A percentile compares a stretch with the other conserved stretches of the same genome.
Conservation (phyloP, 2,888 invertebrate genomes). For the Drosophila peninsularis region DNA sequence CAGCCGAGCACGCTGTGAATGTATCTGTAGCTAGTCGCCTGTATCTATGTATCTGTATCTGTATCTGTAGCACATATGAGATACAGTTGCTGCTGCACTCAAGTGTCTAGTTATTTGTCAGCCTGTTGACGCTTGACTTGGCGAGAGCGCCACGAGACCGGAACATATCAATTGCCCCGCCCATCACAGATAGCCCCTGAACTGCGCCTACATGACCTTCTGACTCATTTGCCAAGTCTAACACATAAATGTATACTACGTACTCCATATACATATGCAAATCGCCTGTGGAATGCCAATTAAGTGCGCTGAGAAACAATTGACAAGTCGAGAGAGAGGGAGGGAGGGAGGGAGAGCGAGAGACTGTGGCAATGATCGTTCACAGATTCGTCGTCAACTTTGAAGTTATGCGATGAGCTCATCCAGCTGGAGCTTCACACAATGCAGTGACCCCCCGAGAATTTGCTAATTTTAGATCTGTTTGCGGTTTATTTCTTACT, state of each 20-base stretch:
- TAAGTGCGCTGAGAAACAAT: slow-evolving; percentile 46
- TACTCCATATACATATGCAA: slow-evolving; percentile 41
- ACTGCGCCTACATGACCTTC: slow-evolving; percentile 50
- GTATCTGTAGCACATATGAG: slow-evolving; percentile 26
- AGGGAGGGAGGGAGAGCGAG: slow-evolving; percentile 1
- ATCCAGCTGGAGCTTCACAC: slow-evolving; percentile 23
- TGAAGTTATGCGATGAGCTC: slow-evolving; percentile 49
- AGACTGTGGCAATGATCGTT: slow-evolving; percentile 19
- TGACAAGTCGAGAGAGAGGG: slow-evolving; percentile 31
- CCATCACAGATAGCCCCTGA: slow-evolving; percentile 1
- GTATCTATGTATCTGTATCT: slow-evolving; percentile 22
- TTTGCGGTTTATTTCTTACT: neutral
- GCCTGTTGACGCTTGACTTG: slow-evolving; percentile 67
- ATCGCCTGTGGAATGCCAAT: slow-evolving; percentile 51
- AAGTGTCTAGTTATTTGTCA: slow-evolving; percentile 55
- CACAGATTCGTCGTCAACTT: slow-evolving; percentile 27
- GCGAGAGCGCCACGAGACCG: slow-evolving; percentile 64
- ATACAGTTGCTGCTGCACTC: slow-evolving; percentile 25
- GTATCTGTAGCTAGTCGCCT: slow-evolving; percentile 19
- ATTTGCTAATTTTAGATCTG: slow-evolving; percentile 40
- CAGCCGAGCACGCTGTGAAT: slow-evolving; percentile 7
- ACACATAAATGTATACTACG: slow-evolving; percentile 5
- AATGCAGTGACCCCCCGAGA: slow-evolving; percentile 30
- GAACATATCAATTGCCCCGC: slow-evolving; percentile 72
- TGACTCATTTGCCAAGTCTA: slow-evolving; percentile 57